A percentile compares a stretch with the other conserved stretches of the same genome.
Conservation (phyloP, 2,888 invertebrate species). For the Agrochola circellaris region DNA sequence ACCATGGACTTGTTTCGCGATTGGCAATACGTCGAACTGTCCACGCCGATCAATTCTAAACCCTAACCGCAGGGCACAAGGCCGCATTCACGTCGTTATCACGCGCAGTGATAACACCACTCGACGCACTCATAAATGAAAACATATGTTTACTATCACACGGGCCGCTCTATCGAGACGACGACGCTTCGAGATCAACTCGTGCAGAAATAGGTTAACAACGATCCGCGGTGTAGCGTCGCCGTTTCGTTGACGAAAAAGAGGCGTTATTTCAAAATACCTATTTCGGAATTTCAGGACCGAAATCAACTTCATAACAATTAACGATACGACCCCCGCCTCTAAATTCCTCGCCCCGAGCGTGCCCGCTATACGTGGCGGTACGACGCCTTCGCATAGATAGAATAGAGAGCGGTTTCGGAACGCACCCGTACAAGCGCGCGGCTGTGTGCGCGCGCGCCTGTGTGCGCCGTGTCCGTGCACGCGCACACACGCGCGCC, state of each 20-base stretch:
- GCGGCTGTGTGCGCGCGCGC: constrained; percentile 74
- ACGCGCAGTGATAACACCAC: constrained; percentile 81
- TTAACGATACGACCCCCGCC: constrained; percentile 91
- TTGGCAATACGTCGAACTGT: constrained; percentile 69
- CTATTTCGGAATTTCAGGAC: constrained; percentile 91
- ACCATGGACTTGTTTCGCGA: constrained; percentile 85
- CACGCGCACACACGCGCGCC: constrained; percentile 83
- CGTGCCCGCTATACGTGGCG: constrained; percentile 90
- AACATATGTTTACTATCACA: constrained; percentile 74
- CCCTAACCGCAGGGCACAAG: constrained; percentile 72
- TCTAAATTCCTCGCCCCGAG: constrained; percentile 91
- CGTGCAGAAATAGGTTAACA: constrained; percentile 66
- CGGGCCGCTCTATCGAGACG: constrained; percentile 62
- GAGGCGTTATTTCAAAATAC: constrained; percentile 90
- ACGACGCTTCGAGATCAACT: constrained; percentile 58
- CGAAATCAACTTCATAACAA: constrained; percentile 91
- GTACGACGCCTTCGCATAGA: constrained; percentile 91
- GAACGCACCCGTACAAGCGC: constrained; percentile 88
- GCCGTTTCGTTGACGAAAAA: constrained; percentile 81
- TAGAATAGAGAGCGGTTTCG: constrained; percentile 91
- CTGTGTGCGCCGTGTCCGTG: constrained; percentile 78
- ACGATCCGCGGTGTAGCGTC: constrained; percentile 60
- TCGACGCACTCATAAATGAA: constrained; percentile 76
- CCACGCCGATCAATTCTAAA: constrained; percentile 70
- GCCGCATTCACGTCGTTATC: constrained; percentile 84